A percentile compares a stretch with the other conserved stretches of the same genome.
These are phyloP conservation scores for Hippocampus barbouri DNA, from an alignment of 2,113 vertebrate species.

Conservation along the genomic window DNA sequence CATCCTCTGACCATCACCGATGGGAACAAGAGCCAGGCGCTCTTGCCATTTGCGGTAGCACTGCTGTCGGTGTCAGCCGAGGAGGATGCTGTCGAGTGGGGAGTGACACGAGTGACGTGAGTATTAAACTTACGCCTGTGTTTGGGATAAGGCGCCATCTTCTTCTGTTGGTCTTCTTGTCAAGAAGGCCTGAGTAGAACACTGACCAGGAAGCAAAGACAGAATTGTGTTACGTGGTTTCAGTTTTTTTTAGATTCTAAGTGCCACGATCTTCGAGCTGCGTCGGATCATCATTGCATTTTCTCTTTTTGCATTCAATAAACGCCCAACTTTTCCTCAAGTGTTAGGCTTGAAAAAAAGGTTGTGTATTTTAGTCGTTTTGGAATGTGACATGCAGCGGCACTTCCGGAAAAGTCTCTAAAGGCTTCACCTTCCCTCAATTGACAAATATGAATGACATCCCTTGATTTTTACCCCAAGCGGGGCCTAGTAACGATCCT, in stretches of 20 bases:
- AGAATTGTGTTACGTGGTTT: not conserved
- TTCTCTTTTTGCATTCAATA: not conserved
- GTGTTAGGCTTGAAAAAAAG: not conserved
- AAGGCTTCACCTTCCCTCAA: no score
- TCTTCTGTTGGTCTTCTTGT: constrained; percentile 30
- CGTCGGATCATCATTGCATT: not conserved
- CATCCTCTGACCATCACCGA: no score
- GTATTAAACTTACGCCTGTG: constrained; percentile 62
- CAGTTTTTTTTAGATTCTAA: not conserved
- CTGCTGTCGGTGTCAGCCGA: no score
- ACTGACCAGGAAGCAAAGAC: constrained; percentile 9
- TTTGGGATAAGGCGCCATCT: constrained; percentile 34
- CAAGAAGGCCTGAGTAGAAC: constrained; percentile 41
- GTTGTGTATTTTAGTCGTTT: not conserved
- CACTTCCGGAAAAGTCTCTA: not conserved
- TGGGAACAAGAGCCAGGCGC: no score
- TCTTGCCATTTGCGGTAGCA: no score
- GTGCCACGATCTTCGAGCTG: not conserved
- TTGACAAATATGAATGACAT: no score
- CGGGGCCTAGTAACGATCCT: no score
- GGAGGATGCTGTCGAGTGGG: no score
- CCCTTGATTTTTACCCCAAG: no score
- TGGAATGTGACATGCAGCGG: not conserved
- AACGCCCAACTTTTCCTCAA: not conserved
- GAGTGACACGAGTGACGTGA: not conserved